These are phyloP conservation scores for Agonopterix arenella DNA, from an alignment of 2,888 invertebrate genomes.

Conservation along the genomic window DNA sequence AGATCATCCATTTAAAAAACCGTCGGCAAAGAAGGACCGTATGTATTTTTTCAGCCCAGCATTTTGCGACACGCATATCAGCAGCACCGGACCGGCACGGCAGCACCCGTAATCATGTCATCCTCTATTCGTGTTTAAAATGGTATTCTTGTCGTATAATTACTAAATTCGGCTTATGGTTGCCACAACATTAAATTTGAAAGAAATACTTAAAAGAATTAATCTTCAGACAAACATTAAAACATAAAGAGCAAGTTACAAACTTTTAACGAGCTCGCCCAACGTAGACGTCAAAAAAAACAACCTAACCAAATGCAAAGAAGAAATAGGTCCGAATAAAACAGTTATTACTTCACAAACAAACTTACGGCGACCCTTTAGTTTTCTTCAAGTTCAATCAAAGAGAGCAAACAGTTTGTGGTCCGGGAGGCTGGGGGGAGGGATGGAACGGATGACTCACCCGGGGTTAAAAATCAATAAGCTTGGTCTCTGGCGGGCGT, in stretches of 20 bases:
- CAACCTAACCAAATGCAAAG: constrained; percentile 3
- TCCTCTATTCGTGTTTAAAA: too few relatives aligned
- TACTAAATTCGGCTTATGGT: too few relatives aligned
- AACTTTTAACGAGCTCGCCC: constrained; percentile 29
- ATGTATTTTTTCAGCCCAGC: too few relatives aligned
- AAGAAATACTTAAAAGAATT: too few relatives aligned
- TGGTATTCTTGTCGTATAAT: too few relatives aligned
- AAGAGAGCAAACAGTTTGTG: constrained; percentile 54
- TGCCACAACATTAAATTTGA: too few relatives aligned
- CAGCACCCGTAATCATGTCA: too few relatives aligned
- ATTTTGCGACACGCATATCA: too few relatives aligned
- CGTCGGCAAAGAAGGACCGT: too few relatives aligned
- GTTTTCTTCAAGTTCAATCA: constrained; percentile 63
- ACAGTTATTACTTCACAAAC: constrained; percentile 49
- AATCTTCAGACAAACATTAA: too few relatives aligned
- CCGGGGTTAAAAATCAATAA: constrained; percentile 68
- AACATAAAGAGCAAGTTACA: background rate
- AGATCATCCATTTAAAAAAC: too few relatives aligned
- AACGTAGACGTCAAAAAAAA: constrained; percentile 30
- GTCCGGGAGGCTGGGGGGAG: constrained; percentile 23
- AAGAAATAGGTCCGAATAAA: constrained; percentile 25
- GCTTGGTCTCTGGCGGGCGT: constrained; percentile 18
- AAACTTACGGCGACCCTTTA: constrained; percentile 30
- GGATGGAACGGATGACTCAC: constrained; percentile 58
- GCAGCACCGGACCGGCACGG: too few relatives aligned